These are phyloP conservation scores for Geotrupes spiniger DNA, from an alignment of 2,888 invertebrate genomes.

Conservation along the genomic window DNA sequence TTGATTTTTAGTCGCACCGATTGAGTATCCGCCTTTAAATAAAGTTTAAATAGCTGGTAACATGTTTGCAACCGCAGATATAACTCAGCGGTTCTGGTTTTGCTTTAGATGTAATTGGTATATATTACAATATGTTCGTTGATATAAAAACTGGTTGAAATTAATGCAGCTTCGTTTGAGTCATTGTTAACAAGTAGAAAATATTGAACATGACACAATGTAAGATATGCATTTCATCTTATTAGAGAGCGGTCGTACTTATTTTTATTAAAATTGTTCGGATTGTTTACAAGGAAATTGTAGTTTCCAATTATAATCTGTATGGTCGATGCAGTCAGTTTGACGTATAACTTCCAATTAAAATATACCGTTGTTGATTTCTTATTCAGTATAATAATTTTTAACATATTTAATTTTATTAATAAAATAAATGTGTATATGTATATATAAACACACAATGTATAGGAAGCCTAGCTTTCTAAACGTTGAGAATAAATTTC, in stretches of 20 bases:
- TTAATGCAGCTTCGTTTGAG: constrained; percentile 19
- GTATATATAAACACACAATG: no score
- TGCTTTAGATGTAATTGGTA: constrained; percentile 4
- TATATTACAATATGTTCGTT: constrained; percentile 6
- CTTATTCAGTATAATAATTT: no score
- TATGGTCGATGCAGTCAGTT: no score
- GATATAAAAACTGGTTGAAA: constrained; percentile 17
- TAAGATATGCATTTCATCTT: constrained; percentile 9
- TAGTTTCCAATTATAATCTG: not conserved
- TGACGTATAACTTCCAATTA: no score
- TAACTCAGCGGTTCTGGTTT: constrained; percentile 7
- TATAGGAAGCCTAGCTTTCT: no score
- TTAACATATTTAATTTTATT: no score
- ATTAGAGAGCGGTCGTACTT: constrained; percentile 5
- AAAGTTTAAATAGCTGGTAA: not conserved
- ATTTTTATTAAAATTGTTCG: constrained; percentile 6
- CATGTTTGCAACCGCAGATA: not conserved
- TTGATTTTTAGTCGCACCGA: not conserved
- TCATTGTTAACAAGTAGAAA: constrained; percentile 21
- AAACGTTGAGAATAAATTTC: no score
- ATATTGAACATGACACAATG: constrained; percentile 20
- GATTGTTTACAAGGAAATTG: constrained; percentile 1
- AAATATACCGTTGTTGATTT: no score
- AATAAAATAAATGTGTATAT: no score
- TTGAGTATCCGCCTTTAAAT: not conserved